phyloP scores from a whole-genome alignment of 1,140 invertebrate genomes.

The Brachionus rubens region DNA sequence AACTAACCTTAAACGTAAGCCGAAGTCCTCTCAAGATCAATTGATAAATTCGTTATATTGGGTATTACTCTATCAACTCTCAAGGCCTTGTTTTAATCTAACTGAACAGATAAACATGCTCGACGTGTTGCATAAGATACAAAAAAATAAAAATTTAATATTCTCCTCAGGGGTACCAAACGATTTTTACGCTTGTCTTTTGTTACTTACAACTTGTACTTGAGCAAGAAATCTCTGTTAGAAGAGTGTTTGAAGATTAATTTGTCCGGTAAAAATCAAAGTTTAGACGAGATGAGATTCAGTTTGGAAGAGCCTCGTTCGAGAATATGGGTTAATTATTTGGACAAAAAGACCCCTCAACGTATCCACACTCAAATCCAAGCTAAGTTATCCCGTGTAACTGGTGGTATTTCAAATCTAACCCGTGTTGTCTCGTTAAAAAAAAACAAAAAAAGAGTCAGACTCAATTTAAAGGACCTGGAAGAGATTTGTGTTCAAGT shows the following conservation, averaged over 20 bases:
- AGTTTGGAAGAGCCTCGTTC: conserved; percentile 69
- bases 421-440: conserved; percentile 31
- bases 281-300: background rate
- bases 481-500: background rate
- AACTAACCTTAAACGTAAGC: conserved; percentile 50
- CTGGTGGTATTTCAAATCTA: background rate
- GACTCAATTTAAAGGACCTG: background rate
- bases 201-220: too few relatives aligned
- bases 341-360: conserved; percentile 73
- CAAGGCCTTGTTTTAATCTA: conserved; percentile 76
- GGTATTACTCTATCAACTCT: conserved; percentile 85
- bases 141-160: conserved; percentile 74
- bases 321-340: conserved; percentile 82
- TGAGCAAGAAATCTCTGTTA: conserved; percentile 85
- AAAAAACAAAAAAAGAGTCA: background rate
- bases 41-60: conserved; percentile 89
- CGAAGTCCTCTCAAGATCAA: conserved; percentile 63
- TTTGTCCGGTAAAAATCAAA: background rate
- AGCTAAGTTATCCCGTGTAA: conserved; percentile 23
- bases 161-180: too few relatives aligned
- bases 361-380: conserved; percentile 35
- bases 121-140: conserved; percentile 86
- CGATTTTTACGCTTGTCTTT: too few relatives aligned
- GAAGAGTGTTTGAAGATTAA: conserved; percentile 68
- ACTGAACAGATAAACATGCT: conserved; percentile 82